Evolutionary conservation across 2,113 vertebrate species (phyloP).

Genomic region (Anser brachyrhynchus): DNA sequence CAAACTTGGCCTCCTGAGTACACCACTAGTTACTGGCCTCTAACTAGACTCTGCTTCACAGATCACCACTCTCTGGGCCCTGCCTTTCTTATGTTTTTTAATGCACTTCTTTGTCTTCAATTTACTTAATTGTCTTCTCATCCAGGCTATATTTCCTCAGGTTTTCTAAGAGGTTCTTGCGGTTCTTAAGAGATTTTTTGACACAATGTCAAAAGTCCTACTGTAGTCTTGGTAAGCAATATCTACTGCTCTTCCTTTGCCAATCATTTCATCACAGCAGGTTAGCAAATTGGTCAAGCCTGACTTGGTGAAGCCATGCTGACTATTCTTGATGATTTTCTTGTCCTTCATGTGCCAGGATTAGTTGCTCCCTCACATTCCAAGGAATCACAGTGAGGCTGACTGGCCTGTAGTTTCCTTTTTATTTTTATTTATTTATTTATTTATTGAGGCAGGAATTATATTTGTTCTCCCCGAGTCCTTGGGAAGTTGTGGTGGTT

Average conservation of each 20-base stretch:
- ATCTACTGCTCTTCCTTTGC: background rate
- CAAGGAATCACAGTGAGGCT: background rate
- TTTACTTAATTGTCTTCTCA: background rate
- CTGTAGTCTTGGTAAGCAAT: background rate
- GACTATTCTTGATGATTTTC: background rate
- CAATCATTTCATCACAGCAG: background rate
- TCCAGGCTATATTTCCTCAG: background rate
- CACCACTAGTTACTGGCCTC: rapidly evolving
- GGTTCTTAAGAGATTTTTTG: background rate
- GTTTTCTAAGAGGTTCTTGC: background rate
- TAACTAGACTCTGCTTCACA: background rate
- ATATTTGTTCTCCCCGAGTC: background rate
- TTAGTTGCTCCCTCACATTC: background rate
- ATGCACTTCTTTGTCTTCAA: background rate
- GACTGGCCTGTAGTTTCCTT: background rate
- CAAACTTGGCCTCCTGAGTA: background rate
- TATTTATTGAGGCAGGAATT: background rate
- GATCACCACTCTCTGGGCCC: background rate
- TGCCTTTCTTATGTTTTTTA: background rate
- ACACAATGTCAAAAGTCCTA: background rate
- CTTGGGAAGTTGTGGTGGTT: no score
- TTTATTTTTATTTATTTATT: background rate
- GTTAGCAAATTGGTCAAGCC: background rate
- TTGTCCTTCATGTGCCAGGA: background rate
- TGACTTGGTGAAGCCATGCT: background rate